A percentile compares a stretch with the other conserved stretches of the same genome.
Evolutionary conservation across 2,888 invertebrate genomes (phyloP).

Genomic region (Pyrrhia umbra): DNA sequence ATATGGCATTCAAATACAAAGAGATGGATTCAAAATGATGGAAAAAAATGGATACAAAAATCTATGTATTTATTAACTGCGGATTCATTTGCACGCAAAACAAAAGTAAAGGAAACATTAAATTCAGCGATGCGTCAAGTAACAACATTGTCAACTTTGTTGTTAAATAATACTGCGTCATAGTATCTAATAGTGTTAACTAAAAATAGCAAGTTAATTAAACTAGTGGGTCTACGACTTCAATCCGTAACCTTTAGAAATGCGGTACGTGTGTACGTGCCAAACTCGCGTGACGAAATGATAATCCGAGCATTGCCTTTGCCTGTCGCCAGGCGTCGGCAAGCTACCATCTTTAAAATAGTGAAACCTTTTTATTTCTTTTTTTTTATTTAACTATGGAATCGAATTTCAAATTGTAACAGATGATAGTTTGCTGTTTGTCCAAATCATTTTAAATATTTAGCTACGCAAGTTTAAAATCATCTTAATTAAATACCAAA

Average conservation of each 20-base stretch:
- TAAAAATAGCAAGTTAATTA: slow-evolving; percentile 47
- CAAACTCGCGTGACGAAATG: slow-evolving; percentile 43
- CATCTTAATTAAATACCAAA: no score
- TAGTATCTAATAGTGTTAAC: slow-evolving; percentile 23
- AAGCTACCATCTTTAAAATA: slow-evolving; percentile 22
- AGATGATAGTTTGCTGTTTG: slow-evolving; percentile 16
- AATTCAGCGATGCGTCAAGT: slow-evolving; percentile 18
- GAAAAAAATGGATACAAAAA: background rate
- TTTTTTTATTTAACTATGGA: slow-evolving; percentile 2
- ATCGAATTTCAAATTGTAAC: slow-evolving; percentile 11
- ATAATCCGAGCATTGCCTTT: slow-evolving; percentile 7
- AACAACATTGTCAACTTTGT: background rate
- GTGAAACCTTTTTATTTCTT: background rate
- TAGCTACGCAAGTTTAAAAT: no score
- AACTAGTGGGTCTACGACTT: slow-evolving; percentile 31
- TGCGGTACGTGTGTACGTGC: slow-evolving; percentile 44
- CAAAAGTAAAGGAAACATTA: slow-evolving; percentile 41
- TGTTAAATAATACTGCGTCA: slow-evolving; percentile 11
- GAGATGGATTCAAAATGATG: background rate
- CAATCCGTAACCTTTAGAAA: slow-evolving; percentile 57
- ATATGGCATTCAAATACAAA: no score
- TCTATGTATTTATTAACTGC: background rate
- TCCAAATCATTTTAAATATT: slow-evolving; percentile 28
- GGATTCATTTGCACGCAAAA: background rate
- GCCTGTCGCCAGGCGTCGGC: background rate